Evolutionary conservation across 2,888 invertebrate species (phyloP).

Genomic region (Adela reaumurella): DNA sequence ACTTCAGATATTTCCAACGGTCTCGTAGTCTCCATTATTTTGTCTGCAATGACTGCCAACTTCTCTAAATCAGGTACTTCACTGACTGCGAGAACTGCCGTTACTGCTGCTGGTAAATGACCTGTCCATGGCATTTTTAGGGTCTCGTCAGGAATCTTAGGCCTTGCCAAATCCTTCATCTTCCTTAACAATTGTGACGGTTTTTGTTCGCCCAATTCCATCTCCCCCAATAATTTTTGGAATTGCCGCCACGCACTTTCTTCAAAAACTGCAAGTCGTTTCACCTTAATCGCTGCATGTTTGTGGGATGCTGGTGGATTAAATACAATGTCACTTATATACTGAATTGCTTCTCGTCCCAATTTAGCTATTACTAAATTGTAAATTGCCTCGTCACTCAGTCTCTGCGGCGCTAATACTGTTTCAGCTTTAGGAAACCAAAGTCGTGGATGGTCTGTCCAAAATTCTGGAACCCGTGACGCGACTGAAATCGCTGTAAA

Average conservation of each 20-base stretch:
- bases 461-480: constrained; percentile 3
- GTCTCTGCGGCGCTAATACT: not conserved
- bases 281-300: constrained; percentile 6
- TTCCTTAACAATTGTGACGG: not conserved
- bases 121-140: constrained; percentile 5
- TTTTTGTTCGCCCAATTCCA: not conserved
- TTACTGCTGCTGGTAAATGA: constrained; percentile 2
- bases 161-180: constrained; percentile 11
- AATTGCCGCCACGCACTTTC: not conserved
- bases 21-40: constrained; percentile 3
- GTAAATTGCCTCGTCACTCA: not conserved
- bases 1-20: too few relatives aligned
- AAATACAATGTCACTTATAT: constrained; percentile 8
- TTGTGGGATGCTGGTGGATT: constrained; percentile 7
- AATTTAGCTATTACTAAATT: too few relatives aligned
- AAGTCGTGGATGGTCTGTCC: constrained; percentile 8
- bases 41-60: constrained; percentile 3
- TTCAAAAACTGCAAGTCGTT: constrained; percentile 4
- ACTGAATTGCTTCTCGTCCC: constrained; percentile 7
- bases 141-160: constrained; percentile 11
- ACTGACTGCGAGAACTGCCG: constrained; percentile 4
- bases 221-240: not conserved
- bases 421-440: constrained; percentile 9
- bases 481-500: not conserved
- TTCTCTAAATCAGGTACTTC: constrained; percentile 1